Evolutionary conservation across 2,797 vertebrate genomes (phyloP).

Genomic region (Hipposideros larvatus): DNA sequence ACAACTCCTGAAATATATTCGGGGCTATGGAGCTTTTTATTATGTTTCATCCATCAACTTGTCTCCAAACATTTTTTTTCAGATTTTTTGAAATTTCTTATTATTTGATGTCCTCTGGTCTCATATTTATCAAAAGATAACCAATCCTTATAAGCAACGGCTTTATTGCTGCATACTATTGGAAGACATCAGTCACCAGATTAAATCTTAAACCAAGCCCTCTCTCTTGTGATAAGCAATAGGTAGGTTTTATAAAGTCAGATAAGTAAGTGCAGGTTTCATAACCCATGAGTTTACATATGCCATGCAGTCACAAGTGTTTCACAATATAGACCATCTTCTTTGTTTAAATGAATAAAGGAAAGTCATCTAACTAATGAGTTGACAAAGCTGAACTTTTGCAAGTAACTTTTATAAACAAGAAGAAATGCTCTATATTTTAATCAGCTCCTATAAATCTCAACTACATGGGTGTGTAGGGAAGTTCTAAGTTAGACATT

Average conservation of each 20-base stretch:
- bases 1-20: background rate
- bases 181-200: background rate
- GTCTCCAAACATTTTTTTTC: background rate
- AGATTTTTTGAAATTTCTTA: background rate
- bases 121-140: conserved; percentile 17
- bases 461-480: background rate
- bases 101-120: background rate
- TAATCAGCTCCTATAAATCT: background rate
- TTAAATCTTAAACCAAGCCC: background rate
- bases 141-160: background rate
- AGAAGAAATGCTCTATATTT: background rate
- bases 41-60: background rate
- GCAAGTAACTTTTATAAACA: background rate
- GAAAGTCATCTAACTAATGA: background rate
- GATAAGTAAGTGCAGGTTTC: background rate
- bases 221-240: background rate
- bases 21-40: background rate
- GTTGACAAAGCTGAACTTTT: background rate
- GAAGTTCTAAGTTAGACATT: conserved; percentile 31
- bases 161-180: background rate
- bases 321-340: background rate
- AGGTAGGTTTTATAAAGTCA: background rate
- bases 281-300: background rate
- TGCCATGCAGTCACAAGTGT: background rate
- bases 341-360: background rate